These are phyloP conservation scores for Marronus borbonicus DNA, from an alignment of 2,888 invertebrate species.

Conservation along the genomic window DNA sequence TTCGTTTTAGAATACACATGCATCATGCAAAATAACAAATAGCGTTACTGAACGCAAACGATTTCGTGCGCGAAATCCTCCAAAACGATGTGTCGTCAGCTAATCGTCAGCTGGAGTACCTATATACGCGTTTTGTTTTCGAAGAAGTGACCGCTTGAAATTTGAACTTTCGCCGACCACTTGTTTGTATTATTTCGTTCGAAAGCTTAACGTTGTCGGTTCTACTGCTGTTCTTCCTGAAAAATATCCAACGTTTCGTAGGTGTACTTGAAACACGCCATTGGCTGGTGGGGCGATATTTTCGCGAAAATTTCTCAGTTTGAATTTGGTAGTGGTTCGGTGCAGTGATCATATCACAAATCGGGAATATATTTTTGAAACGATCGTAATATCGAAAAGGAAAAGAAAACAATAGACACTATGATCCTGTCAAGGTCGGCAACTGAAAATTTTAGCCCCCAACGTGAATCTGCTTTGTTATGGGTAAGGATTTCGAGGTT, in stretches of 20 bases:
- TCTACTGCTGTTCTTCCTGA: constrained; percentile 28
- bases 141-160: constrained; percentile 14
- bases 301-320: constrained; percentile 48
- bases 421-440: constrained; percentile 66
- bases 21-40: constrained; percentile 1
- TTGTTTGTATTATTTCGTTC: constrained; percentile 41
- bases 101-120: too few species aligned
- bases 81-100: not conserved
- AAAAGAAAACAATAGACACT: constrained; percentile 42
- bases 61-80: constrained; percentile 14
- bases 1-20: not conserved
- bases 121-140: constrained; percentile 5
- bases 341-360: constrained; percentile 31
- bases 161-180: constrained; percentile 41
- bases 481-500: constrained; percentile 65
- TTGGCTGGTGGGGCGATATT: constrained; percentile 43
- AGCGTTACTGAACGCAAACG: constrained; percentile 12
- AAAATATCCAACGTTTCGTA: constrained; percentile 41
- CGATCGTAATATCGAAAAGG: not conserved
- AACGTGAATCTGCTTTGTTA: constrained; percentile 64
- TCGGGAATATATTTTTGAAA: constrained; percentile 16
- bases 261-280: constrained; percentile 47
- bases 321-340: constrained; percentile 40
- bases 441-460: constrained; percentile 62
- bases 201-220: not conserved